phyloP scores from a whole-genome alignment of 2,888 invertebrate genomes.

The Octodonta nipae region DNA sequence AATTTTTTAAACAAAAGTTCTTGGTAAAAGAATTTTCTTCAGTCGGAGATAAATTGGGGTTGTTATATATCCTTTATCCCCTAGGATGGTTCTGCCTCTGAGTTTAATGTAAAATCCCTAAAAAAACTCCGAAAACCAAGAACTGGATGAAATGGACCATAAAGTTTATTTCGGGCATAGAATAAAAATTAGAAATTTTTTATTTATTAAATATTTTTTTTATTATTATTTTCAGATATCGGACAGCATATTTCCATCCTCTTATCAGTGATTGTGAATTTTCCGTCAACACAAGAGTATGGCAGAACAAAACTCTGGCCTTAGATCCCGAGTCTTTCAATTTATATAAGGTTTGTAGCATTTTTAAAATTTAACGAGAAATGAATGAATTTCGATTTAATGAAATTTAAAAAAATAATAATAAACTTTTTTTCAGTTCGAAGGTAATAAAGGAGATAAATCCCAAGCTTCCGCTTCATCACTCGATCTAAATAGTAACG shows the following conservation, averaged over 20 bases:
- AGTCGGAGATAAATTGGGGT: too few relatives aligned
- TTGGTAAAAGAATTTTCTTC: too few relatives aligned
- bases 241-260: constrained; percentile 70
- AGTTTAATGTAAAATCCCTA: too few relatives aligned
- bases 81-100: too few relatives aligned
- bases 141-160: too few relatives aligned
- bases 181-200: too few relatives aligned
- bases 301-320: constrained; percentile 60
- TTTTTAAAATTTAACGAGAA: not conserved
- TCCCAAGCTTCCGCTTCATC: constrained; percentile 64
- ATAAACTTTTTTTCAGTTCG: constrained; percentile 31
- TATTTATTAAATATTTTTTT: not conserved
- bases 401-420: constrained; percentile 3
- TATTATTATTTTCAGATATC: constrained; percentile 37
- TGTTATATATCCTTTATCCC: too few relatives aligned
- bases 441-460: constrained; percentile 57
- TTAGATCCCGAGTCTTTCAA: constrained; percentile 52
- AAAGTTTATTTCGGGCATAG: too few relatives aligned
- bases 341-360: constrained; percentile 60
- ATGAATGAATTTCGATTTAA: constrained; percentile 6
- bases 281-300: constrained; percentile 57
- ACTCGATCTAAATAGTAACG: constrained; percentile 53
- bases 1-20: too few relatives aligned
- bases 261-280: constrained; percentile 70
- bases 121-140: too few relatives aligned